Evolutionary conservation across 2,888 invertebrate genomes (phyloP).

Genomic region (Leuctra nigra): DNA sequence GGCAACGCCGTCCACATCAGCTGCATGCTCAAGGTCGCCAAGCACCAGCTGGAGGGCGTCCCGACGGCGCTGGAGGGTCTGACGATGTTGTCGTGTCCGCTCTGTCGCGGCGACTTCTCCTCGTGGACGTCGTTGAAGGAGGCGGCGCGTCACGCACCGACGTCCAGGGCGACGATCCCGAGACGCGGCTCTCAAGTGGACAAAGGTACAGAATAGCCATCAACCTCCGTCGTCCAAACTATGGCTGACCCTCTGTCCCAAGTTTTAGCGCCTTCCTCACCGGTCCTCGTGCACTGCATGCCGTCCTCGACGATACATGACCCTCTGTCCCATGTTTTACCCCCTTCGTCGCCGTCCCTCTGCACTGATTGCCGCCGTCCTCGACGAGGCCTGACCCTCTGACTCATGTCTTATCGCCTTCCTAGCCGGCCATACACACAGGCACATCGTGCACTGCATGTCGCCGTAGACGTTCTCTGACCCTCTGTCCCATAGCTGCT

Average conservation of each 20-base stretch:
- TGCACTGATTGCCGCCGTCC: background rate
- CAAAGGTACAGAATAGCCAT: too few species aligned
- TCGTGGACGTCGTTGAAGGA: background rate
- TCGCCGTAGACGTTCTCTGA: background rate
- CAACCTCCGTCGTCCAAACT: too few species aligned
- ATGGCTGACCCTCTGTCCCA: background rate
- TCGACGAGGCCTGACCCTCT: background rate
- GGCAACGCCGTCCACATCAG: slow-evolving; percentile 30
- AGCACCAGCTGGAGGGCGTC: slow-evolving; percentile 26
- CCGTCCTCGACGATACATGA: too few species aligned
- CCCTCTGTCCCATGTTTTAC: too few species aligned
- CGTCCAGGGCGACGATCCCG: too few species aligned
- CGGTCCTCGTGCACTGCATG: too few species aligned
- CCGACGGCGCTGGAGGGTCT: background rate
- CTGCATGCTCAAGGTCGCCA: slow-evolving; percentile 30
- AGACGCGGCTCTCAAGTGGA: too few species aligned
- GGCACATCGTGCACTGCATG: too few species aligned
- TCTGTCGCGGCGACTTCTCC: slow-evolving; percentile 25
- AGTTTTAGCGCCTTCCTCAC: background rate
- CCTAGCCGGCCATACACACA: too few species aligned
- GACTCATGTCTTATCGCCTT: background rate
- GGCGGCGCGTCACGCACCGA: slow-evolving; percentile 8
- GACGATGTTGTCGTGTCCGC: slow-evolving; percentile 28
- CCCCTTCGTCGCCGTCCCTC: too few species aligned
- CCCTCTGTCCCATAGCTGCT: background rate